Base-by-base conservation (phyloP, 1,140 invertebrate genomes). In the Hycleus phaleratus region DNA sequence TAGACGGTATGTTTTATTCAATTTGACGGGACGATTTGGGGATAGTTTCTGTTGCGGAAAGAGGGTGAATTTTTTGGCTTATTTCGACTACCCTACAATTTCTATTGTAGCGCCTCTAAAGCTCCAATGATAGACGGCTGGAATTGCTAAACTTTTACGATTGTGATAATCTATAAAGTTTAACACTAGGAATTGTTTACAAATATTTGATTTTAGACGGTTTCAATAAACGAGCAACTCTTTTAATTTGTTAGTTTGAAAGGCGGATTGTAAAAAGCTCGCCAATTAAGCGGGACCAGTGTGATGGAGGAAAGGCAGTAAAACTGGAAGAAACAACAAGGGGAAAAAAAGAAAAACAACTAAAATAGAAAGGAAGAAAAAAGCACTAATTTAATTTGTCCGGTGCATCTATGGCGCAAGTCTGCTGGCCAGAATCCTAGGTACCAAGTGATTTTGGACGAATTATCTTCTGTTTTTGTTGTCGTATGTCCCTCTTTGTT, bases 1-100 rank as follows among this genome's bases (percentile, higher is more conserved):
- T 46, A 26, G 26, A 51, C 32, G 45, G 46, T 58, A 58, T 53
- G 57, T 59, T 59, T 53, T 59, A 52, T 59, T 59, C 57, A 53
- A 59, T 59, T 52, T 53, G 45, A 58, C 49, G 44, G 26, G 12
- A 42, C 38, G 24, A 26, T 39, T 48, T 40, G 43, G 38, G 44
- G 46, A 39, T 7, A 26, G 38, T 43, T 45, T 26, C 18, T 43
- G 18, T 11, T 46, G 10, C 5, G 9, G 10, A 26, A 55, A 55
- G 26, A 44, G 52, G 52, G 26, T 47, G 54, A 46, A 40, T 39
- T 56, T 56, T 47, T 55, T 46, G 46, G 39, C 45, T 46, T 26
- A 48, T 56, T 56, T 26, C 54, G 45, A 10, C 12, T 18, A 47
- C 46, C 54, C 46, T 48, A 25, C 54, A 56, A 56, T 56, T 56